These are phyloP conservation scores for Bergia sp. DNA, from an alignment of 92 coral and sea anemone genomes.

Conservation along the genomic window DNA sequence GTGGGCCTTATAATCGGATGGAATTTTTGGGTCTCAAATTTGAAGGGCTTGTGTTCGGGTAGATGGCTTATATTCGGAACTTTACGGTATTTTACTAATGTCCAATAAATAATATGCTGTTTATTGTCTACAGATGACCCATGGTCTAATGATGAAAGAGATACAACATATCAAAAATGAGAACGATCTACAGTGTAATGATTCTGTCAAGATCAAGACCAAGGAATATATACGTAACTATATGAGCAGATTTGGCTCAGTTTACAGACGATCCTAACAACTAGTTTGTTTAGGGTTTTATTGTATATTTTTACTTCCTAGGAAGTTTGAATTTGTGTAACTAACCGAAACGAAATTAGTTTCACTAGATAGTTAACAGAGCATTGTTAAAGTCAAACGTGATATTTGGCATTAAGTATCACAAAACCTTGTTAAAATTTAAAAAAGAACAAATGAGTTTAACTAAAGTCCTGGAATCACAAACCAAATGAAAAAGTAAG, in stretches of 20 bases:
- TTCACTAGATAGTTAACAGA: slow-evolving; percentile 11
- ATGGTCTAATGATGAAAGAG: slow-evolving; percentile 93
- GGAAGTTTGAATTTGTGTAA: slow-evolving; percentile 25
- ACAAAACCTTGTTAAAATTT: not conserved
- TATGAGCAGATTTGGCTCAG: slow-evolving; percentile 91
- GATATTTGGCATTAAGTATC: not conserved
- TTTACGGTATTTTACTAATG: not conserved
- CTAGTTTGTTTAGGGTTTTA: slow-evolving; percentile 35
- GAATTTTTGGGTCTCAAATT: no score
- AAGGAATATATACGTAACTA: slow-evolving; percentile 90
- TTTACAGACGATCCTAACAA: slow-evolving; percentile 77
- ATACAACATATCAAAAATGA: slow-evolving; percentile 81
- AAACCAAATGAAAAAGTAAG: not conserved
- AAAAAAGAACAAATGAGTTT: not conserved
- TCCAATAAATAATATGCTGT: not conserved
- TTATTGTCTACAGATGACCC: slow-evolving; percentile 74
- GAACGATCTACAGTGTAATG: slow-evolving; percentile 84
- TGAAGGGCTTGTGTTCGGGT: no score
- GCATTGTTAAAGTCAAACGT: not conserved
- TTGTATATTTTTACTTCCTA: slow-evolving; percentile 53
- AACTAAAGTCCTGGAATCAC: not conserved
- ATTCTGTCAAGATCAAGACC: slow-evolving; percentile 96
- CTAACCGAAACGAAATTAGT: not conserved
- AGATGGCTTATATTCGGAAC: no score
- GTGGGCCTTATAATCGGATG: no score